phyloP scores from a whole-genome alignment of 1,140 invertebrate species.

The Lamellibrachia luymesi region DNA sequence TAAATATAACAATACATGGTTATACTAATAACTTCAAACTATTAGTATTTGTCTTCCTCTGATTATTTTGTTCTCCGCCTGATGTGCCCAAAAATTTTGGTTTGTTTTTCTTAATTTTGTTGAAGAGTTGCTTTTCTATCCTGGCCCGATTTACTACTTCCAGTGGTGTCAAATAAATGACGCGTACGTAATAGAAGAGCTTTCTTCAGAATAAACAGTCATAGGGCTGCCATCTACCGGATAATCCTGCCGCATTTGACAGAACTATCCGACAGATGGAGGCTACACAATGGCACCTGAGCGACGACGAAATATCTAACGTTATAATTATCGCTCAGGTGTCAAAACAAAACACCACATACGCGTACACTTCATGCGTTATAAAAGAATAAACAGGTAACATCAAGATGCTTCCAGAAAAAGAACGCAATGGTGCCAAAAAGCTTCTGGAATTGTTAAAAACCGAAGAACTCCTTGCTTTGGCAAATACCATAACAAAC shows the following conservation, averaged over 20 bases:
- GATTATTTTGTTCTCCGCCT: too few species aligned
- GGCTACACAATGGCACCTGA: neutral
- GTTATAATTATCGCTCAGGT: neutral
- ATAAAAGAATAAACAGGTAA: neutral
- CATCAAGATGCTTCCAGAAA: constrained; percentile 12
- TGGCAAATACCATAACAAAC: constrained; percentile 17
- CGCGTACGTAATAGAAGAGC: too few species aligned
- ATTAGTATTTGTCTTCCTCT: too few species aligned
- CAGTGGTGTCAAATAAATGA: too few species aligned
- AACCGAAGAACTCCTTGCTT: neutral
- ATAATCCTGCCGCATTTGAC: neutral
- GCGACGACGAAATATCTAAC: neutral
- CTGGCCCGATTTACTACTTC: too few species aligned
- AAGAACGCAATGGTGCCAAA: neutral
- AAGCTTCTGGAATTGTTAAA: neutral
- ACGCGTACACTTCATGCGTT: neutral
- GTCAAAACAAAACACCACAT: neutral
- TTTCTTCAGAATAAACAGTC: too few species aligned
- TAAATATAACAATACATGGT: too few species aligned
- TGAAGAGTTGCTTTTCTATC: too few species aligned
- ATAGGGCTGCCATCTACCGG: neutral
- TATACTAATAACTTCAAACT: too few species aligned
- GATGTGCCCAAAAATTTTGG: too few species aligned
- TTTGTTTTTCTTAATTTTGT: too few species aligned
- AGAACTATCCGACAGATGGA: neutral